phyloP scores from a whole-genome alignment of 2,888 invertebrate genomes.

The Priocnemis perturbator region DNA sequence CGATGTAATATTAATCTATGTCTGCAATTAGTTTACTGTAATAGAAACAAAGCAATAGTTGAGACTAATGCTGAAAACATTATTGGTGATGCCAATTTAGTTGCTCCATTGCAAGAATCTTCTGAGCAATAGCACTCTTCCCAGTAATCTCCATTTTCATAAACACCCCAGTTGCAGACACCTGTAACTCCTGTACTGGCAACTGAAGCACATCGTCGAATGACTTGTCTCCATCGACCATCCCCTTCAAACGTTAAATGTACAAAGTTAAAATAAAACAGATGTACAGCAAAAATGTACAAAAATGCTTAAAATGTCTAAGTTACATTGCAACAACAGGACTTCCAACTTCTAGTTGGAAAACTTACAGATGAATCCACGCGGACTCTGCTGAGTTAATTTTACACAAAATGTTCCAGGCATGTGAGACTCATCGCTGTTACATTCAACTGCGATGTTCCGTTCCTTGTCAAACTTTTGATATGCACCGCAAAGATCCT shows the following conservation, averaged over 20 bases:
- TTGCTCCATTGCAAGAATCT: conserved; percentile 88
- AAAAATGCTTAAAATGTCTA: background rate
- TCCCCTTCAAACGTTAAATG: conserved; percentile 82
- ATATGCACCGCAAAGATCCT: conserved; percentile 94
- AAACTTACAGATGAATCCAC: conserved; percentile 96
- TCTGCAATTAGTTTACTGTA: conserved; percentile 26
- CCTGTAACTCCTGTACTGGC: conserved; percentile 94
- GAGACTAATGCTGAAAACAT: conserved; percentile 32
- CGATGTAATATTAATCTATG: too few species aligned
- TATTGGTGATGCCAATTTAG: conserved; percentile 42
- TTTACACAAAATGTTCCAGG: conserved; percentile 98
- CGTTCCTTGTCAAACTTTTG: conserved; percentile 87
- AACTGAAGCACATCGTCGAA: conserved; percentile 91
- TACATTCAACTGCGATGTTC: conserved; percentile 95
- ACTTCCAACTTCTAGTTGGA: too few species aligned
- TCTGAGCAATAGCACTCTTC: conserved; percentile 97
- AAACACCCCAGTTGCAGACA: conserved; percentile 97
- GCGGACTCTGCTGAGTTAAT: conserved; percentile 93
- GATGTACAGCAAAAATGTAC: background rate
- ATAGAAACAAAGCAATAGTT: conserved; percentile 32
- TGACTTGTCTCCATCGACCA: conserved; percentile 94
- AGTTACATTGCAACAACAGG: too few species aligned
- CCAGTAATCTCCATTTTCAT: conserved; percentile 96
- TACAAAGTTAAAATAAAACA: background rate
- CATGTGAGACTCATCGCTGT: conserved; percentile 93